Evolutionary conservation across 2,888 invertebrate species (phyloP), one percentile per base, ranked within the genome.

Genomic region (Lampropteryx suffumata): DNA sequence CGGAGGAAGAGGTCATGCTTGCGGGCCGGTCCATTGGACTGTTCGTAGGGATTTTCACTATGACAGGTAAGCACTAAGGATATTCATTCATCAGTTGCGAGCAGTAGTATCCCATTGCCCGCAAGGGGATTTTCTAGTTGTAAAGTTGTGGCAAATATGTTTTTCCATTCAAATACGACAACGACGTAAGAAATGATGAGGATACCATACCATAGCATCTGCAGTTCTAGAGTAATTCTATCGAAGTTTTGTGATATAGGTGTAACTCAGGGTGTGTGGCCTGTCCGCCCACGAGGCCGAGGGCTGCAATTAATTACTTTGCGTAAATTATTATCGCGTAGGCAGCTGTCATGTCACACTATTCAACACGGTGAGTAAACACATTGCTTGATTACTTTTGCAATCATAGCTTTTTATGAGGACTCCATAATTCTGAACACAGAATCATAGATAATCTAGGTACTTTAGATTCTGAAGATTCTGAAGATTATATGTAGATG

Each of bases 1-100:
- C 96, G 43, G 97, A 97, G 79, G 99, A 99, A 87, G 99, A 99
- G 87, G 98, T 99, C 50, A 99, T 99, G 99, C 89, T 99, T 78
- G 99, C 99, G 0, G 99, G 99, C 6, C 92, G 99, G 54, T 99
- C 98, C 77, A 99, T 99, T 73, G 97, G 99, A 4, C 92, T 99
- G 42, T 95, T 99, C 77, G 99, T 99, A 50, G 99, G 99, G 37
- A 97, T 99, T 69, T 99, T 99, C 77, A 99, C 99, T 24, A 99
- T 99, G 99, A 99, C 99, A 77, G 97, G 97, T 48, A 9, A 5
- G 12, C 3, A 17, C 4, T 3, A 3, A 4, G 17, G 17, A 17
- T 17, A 17, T 17, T 30, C 30, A 32, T 7, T 4, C 29, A 32
- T 32, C 13, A 13, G n/a, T n/a, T n/a, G 17, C 17, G 4, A 17